A percentile compares a stretch with the other conserved stretches of the same genome.
phyloP scores from a whole-genome alignment of 2,888 invertebrate species.

The Dasysyrphus tricinctus region DNA sequence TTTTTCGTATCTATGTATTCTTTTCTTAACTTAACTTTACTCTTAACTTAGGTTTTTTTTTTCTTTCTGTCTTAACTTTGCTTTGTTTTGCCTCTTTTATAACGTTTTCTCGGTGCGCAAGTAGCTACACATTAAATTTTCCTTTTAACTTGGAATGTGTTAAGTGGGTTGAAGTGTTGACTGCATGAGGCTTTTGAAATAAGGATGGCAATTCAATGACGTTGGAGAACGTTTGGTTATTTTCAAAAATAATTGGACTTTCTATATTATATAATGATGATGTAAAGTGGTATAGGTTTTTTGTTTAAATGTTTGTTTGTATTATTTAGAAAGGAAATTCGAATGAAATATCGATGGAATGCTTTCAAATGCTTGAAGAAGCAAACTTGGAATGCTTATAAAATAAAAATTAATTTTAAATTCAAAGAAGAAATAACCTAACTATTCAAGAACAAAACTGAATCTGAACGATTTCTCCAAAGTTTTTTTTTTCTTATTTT shows the following conservation, averaged over 20 bases:
- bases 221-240: slow-evolving; percentile 6
- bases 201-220: slow-evolving; percentile 29
- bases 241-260: slow-evolving; percentile 63
- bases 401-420: slow-evolving; percentile 14
- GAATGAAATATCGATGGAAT: slow-evolving; percentile 10
- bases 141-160: slow-evolving; percentile 32
- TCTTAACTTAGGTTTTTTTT: not conserved
- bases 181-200: slow-evolving; percentile 23
- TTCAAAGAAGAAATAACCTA: slow-evolving; percentile 12
- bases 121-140: slow-evolving; percentile 23
- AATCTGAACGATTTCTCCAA: not conserved
- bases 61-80: not conserved
- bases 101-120: not conserved
- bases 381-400: slow-evolving; percentile 13
- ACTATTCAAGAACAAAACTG: not conserved
- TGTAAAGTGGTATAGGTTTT: not conserved
- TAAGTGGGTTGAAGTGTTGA: slow-evolving; percentile 25
- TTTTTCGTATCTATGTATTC: slow-evolving; percentile 1
- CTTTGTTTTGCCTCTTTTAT: slow-evolving; percentile 7
- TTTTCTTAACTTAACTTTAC: slow-evolving; percentile 3
- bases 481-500: not conserved
- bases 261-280: slow-evolving; percentile 9
- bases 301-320: not conserved
- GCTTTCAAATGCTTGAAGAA: slow-evolving; percentile 39
- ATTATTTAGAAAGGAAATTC: not conserved